Conservation (phyloP, 2,113 vertebrate species). For the Phoxinus phoxinus region DNA sequence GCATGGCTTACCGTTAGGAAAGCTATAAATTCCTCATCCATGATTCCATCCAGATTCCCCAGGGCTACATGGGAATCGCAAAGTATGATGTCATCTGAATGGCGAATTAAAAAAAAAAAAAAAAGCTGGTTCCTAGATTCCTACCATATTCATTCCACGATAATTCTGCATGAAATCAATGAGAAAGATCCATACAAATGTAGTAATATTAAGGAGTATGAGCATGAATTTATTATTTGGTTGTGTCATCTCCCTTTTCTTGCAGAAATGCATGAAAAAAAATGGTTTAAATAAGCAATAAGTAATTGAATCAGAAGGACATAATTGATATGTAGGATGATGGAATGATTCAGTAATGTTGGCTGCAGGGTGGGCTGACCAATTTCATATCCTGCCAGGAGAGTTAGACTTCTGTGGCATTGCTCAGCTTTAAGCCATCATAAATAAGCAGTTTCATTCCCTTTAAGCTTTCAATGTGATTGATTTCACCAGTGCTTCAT, state of each 20-base stretch:
- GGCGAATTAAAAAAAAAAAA: neutral
- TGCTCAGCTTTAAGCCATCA: slow-evolving; percentile 29
- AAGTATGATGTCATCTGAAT: slow-evolving; percentile 57
- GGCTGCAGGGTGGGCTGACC: neutral
- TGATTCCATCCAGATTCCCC: slow-evolving; percentile 2
- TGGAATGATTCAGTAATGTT: slow-evolving; percentile 15
- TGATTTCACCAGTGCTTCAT: slow-evolving; percentile 30
- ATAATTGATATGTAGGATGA: neutral
- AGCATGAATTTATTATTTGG: neutral
- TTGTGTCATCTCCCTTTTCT: neutral
- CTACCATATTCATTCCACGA: neutral
- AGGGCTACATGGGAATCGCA: slow-evolving; percentile 31
- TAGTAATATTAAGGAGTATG: neutral
- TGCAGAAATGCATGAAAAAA: neutral
- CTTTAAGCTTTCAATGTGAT: slow-evolving; percentile 41
- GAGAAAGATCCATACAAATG: neutral
- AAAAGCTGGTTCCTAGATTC: neutral
- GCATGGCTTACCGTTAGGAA: slow-evolving; percentile 12
- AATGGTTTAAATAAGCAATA: neutral
- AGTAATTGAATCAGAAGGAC: neutral
- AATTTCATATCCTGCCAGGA: slow-evolving; percentile 26
- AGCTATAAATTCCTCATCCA: neutral
- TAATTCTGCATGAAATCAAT: slow-evolving; percentile 3
- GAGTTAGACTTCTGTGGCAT: slow-evolving; percentile 20
- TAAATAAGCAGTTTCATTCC: slow-evolving; percentile 40